Conservation (phyloP, 2,888 invertebrate species). For the Chalcis sispes region DNA sequence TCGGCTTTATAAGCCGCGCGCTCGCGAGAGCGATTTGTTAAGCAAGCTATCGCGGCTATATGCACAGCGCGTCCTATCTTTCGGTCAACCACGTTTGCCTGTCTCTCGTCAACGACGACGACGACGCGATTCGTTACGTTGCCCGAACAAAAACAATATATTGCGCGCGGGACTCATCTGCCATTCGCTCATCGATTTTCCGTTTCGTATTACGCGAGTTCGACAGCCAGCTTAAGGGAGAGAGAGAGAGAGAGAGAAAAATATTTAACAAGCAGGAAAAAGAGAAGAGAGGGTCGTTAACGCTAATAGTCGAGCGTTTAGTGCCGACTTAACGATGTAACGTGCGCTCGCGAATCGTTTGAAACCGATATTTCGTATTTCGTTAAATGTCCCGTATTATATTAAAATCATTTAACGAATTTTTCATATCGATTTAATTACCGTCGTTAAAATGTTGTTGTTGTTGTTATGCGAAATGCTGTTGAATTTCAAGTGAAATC, state of each 20-base stretch:
- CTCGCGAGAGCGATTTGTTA: conserved; percentile 65
- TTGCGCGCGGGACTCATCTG: conserved; percentile 4
- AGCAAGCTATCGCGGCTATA: conserved; percentile 59
- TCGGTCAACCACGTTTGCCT: neutral
- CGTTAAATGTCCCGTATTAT: neutral
- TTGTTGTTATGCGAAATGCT: too few species aligned
- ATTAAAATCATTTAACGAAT: neutral
- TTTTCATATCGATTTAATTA: neutral
- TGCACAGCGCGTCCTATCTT: conserved; percentile 36
- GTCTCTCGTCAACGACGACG: neutral
- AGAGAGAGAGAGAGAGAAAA: too few species aligned
- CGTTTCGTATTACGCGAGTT: conserved; percentile 37
- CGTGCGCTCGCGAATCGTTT: conserved; percentile 8
- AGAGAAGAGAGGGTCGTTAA: conserved; percentile 43
- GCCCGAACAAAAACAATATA: conserved; percentile 47
- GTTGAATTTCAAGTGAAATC: too few species aligned
- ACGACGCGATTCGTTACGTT: conserved; percentile 37
- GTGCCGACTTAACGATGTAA: conserved; percentile 21
- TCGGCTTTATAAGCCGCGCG: neutral
- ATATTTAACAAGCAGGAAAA: conserved; percentile 10
- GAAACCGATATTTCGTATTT: conserved; percentile 2
- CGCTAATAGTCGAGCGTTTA: conserved; percentile 7
- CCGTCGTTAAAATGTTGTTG: neutral
- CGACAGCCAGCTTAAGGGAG: too few species aligned
- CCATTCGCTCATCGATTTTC: conserved; percentile 30